Evolutionary conservation across 2,888 invertebrate species (phyloP).

Genomic region (Cheilosia vulpina): DNA sequence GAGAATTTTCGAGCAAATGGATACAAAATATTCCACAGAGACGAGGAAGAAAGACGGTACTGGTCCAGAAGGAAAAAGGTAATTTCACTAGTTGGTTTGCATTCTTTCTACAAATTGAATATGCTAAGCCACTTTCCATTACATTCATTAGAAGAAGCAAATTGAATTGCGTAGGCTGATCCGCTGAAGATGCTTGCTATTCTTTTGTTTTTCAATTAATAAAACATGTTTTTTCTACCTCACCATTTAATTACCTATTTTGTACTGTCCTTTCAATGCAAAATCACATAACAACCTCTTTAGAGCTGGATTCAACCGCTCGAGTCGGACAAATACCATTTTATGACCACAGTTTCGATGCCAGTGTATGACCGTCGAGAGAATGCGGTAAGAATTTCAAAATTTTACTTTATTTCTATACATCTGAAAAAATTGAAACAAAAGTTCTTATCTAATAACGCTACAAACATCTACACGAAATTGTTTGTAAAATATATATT

Average conservation of each 20-base stretch:
- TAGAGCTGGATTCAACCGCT: conserved; percentile 82
- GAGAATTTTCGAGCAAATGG: conserved; percentile 85
- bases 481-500: conserved; percentile 25
- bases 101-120: background rate
- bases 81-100: background rate
- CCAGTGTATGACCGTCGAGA: conserved; percentile 95
- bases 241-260: too few relatives aligned
- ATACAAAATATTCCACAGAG: conserved; percentile 86
- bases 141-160: too few relatives aligned
- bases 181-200: too few relatives aligned
- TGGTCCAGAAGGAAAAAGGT: conserved; percentile 78
- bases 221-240: too few relatives aligned
- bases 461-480: conserved; percentile 50
- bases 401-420: too few relatives aligned
- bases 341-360: conserved; percentile 97
- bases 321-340: conserved; percentile 87
- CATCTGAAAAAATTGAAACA: conserved; percentile 36
- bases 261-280: too few relatives aligned
- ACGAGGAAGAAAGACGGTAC: conserved; percentile 85
- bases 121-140: too few relatives aligned
- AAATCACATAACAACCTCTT: background rate
- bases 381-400: conserved; percentile 88
- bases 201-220: too few relatives aligned
- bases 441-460: conserved; percentile 59
- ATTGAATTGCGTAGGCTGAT: too few relatives aligned